A percentile compares a stretch with the other conserved stretches of the same genome.
These are phyloP conservation scores for Neotragus pygmaeus DNA, from an alignment of 2,113 vertebrate genomes.

Conservation along the genomic window DNA sequence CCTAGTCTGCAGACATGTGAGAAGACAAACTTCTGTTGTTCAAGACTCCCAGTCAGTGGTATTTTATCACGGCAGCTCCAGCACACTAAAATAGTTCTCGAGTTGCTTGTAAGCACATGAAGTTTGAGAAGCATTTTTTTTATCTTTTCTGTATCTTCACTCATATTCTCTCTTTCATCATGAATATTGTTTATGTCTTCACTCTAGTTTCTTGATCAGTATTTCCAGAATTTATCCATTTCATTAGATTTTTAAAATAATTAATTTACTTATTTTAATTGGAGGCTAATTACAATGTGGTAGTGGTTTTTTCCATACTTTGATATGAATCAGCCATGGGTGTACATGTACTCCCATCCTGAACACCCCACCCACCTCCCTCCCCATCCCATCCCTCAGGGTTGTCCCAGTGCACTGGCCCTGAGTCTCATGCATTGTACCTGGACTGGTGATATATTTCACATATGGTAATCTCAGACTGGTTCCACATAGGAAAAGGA, in stretches of 20 bases:
- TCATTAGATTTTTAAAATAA: not conserved
- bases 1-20: not conserved
- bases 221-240: not conserved
- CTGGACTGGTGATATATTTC: too few relatives aligned
- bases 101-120: not conserved
- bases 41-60: not conserved
- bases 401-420: fast-evolving
- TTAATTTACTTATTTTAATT: not conserved
- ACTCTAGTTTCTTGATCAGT: not conserved
- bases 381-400: not conserved
- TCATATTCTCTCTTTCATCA: not conserved
- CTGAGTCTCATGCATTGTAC: not conserved
- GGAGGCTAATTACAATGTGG: not conserved
- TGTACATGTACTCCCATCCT: not conserved
- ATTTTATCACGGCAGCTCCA: not conserved
- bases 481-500: too few relatives aligned
- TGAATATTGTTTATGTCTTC: not conserved
- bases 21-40: not conserved
- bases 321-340: not conserved
- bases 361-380: not conserved
- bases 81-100: not conserved
- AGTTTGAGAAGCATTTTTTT: not conserved
- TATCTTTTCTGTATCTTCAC: not conserved
- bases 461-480: too few relatives aligned
- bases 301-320: not conserved